Percentiles rank a stretch among this genome's conserved stretches.
Conservation (phyloP, 1,140 invertebrate genomes). For the Drosophila fuyamai region DNA sequence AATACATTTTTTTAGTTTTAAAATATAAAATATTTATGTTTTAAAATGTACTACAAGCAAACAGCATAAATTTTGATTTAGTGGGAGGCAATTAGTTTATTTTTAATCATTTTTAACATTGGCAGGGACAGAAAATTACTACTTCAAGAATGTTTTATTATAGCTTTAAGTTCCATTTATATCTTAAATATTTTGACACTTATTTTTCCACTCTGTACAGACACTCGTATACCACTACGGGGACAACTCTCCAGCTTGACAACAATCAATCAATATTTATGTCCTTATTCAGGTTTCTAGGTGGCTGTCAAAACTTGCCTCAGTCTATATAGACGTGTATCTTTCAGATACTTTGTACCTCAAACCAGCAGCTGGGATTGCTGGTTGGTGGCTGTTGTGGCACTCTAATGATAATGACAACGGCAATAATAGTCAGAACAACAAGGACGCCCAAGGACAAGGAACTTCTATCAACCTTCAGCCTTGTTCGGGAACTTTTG, state of each 20-base stretch:
- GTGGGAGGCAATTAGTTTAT: too few species aligned
- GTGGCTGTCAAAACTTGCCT: constrained; percentile 55
- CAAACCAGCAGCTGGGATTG: constrained; percentile 47
- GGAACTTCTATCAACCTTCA: constrained; percentile 3
- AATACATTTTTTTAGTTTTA: too few species aligned
- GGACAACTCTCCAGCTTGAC: constrained; percentile 52
- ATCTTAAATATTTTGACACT: background rate
- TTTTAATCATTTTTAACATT: too few species aligned
- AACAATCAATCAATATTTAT: constrained; percentile 83
- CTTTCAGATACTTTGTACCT: constrained; percentile 12
- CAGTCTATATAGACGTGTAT: constrained; percentile 24
- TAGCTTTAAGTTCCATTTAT: too few species aligned
- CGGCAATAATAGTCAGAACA: constrained; percentile 72
- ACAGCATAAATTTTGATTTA: too few species aligned
- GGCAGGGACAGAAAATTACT: too few species aligned
- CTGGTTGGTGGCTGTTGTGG: constrained; percentile 41
- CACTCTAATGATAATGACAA: constrained; percentile 81
- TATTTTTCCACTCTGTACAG: constrained; percentile 2
- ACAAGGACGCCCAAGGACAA: constrained; percentile 41
- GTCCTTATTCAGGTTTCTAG: constrained; percentile 60
- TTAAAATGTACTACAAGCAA: too few species aligned
- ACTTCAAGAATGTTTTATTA: too few species aligned
- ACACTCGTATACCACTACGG: constrained; percentile 6
- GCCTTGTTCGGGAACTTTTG: constrained; percentile 53
- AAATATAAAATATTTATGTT: too few species aligned